A percentile compares a stretch with the other conserved stretches of the same genome.
These are phyloP conservation scores for Tethea ocularis DNA, from an alignment of 2,888 invertebrate genomes.

Conservation along the genomic window DNA sequence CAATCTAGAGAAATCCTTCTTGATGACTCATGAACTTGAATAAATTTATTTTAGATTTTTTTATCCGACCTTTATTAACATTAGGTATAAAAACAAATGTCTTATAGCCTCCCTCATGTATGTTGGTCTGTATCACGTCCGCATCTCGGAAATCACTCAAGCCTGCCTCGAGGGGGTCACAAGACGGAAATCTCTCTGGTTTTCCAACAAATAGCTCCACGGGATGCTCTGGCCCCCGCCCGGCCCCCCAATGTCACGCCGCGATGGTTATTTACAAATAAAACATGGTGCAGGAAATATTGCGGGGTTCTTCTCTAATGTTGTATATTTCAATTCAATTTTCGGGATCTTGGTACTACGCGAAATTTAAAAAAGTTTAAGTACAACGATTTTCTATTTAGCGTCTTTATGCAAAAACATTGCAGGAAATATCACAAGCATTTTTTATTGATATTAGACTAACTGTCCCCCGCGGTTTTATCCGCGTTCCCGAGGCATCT, in stretches of 20 bases:
- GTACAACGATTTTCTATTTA: background rate
- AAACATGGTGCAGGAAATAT: conserved; percentile 36
- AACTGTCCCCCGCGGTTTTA: too few species aligned
- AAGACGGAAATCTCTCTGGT: conserved; percentile 62
- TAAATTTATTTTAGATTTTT: background rate
- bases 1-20: background rate
- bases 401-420: background rate
- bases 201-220: conserved; percentile 65
- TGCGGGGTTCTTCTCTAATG: conserved; percentile 31
- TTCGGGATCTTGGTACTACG: conserved; percentile 5
- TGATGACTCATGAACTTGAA: too few species aligned
- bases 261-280: conserved; percentile 31
- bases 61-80: background rate
- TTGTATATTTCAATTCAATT: conserved; percentile 9
- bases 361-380: background rate
- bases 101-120: background rate
- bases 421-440: background rate
- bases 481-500: too few species aligned
- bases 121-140: conserved; percentile 13
- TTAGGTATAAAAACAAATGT: conserved; percentile 1
- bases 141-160: conserved; percentile 39
- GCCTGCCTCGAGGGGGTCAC: conserved; percentile 18
- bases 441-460: background rate
- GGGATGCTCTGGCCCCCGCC: conserved; percentile 39
- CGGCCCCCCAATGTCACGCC: conserved; percentile 41